Evolutionary conservation across 2,888 invertebrate species (phyloP).

Genomic region (Drosophila yooni): DNA sequence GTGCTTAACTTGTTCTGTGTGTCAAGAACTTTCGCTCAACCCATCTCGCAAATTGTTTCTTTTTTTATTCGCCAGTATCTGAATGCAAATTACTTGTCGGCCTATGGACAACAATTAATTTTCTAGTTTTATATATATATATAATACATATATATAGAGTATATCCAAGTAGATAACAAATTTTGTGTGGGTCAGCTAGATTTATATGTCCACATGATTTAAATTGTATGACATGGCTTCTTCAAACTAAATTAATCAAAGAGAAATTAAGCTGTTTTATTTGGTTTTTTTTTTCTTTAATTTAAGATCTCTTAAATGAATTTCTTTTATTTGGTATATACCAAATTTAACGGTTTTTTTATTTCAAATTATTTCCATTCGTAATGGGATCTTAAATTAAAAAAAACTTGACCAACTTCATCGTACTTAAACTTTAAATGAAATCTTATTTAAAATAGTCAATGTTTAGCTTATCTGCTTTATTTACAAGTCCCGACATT

Average conservation of each 20-base stretch:
- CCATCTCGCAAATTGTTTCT: slow-evolving; percentile 16
- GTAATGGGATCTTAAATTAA: not conserved
- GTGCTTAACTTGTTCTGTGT: slow-evolving; percentile 38
- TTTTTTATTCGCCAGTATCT: not conserved
- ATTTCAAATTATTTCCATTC: not conserved
- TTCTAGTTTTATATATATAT: not conserved
- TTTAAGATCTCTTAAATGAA: not conserved
- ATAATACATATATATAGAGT: not conserved
- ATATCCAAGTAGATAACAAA: not conserved
- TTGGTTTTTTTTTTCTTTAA: not conserved
- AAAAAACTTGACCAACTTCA: not conserved
- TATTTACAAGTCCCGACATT: too few species aligned
- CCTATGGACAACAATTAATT: not conserved
- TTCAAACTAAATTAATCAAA: not conserved
- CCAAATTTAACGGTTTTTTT: not conserved
- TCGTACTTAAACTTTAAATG: not conserved
- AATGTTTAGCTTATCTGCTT: not conserved
- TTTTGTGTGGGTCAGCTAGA: not conserved
- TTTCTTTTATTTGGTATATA: not conserved
- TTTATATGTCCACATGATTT: not conserved
- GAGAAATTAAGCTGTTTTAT: not conserved
- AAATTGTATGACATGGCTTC: not conserved
- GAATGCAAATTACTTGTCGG: not conserved
- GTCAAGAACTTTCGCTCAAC: slow-evolving; percentile 43
- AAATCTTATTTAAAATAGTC: not conserved